phyloP scores from a whole-genome alignment of 1,140 invertebrate species.

The Monochamus saltuarius region DNA sequence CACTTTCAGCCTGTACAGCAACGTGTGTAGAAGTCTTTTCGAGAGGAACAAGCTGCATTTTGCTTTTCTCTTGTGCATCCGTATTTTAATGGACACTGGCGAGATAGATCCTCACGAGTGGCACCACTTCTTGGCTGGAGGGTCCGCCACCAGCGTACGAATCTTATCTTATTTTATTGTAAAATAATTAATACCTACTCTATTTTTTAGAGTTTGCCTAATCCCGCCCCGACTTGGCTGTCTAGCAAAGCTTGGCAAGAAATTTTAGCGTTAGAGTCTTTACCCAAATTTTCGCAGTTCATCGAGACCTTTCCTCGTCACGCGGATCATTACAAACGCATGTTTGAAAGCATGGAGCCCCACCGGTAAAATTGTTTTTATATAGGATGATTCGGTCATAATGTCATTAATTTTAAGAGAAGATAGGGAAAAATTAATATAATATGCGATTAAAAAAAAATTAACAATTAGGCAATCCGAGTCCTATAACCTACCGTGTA shows the following conservation, averaged over 20 bases:
- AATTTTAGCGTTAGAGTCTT: constrained; percentile 57
- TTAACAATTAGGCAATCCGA: too few species aligned
- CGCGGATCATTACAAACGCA: constrained; percentile 56
- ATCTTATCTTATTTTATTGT: not conserved
- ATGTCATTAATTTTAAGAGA: too few species aligned
- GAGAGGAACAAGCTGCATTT: constrained; percentile 74
- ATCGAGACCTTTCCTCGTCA: constrained; percentile 54
- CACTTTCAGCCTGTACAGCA: constrained; percentile 66
- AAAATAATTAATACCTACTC: constrained; percentile 1
- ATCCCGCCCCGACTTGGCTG: constrained; percentile 64
- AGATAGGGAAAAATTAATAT: too few species aligned
- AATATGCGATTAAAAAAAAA: too few species aligned
- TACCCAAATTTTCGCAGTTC: constrained; percentile 56
- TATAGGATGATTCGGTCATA: too few species aligned
- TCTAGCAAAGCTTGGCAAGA: constrained; percentile 63
- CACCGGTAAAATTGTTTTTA: constrained; percentile 55
- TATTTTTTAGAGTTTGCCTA: constrained; percentile 49
- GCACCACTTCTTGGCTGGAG: constrained; percentile 61
- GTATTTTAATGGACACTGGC: constrained; percentile 54
- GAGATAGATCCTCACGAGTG: constrained; percentile 61
- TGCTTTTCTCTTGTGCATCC: constrained; percentile 60
- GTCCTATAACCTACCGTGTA: too few species aligned
- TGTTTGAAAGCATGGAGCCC: constrained; percentile 60
- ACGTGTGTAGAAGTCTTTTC: constrained; percentile 72
- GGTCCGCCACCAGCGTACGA: constrained; percentile 40